phyloP scores from a whole-genome alignment of 2,797 vertebrate species.

The Prionace glauca region DNA sequence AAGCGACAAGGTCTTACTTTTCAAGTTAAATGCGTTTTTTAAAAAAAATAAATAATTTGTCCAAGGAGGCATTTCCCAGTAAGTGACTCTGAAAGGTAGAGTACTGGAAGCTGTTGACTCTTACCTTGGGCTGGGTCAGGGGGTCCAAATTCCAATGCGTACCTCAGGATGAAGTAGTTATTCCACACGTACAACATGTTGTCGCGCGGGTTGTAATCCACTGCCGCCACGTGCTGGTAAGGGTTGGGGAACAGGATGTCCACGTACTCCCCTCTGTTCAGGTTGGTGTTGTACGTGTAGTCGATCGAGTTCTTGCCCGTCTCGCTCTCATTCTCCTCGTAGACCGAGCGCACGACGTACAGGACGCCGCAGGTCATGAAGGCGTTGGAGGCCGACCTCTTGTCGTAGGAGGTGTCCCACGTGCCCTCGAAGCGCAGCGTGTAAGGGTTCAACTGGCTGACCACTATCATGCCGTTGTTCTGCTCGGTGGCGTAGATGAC shows the following conservation, averaged over 20 bases:
- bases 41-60: rapidly evolving
- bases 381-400: constrained; percentile 95
- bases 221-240: constrained; percentile 96
- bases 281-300: constrained; percentile 92
- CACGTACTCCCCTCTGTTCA: constrained; percentile 81
- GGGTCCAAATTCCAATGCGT: constrained; percentile 90
- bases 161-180: constrained; percentile 96
- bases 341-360: constrained; percentile 91
- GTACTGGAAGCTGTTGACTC: constrained; percentile 40
- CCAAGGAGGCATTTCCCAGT: neutral
- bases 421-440: constrained; percentile 94
- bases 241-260: constrained; percentile 96
- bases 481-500: constrained; percentile 98
- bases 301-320: constrained; percentile 91
- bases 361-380: constrained; percentile 98
- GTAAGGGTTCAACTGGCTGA: constrained; percentile 96
- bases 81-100: neutral
- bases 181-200: constrained; percentile 99
- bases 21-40: neutral
- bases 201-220: constrained; percentile 98
- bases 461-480: constrained; percentile 98
- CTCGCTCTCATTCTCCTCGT: constrained; percentile 96
- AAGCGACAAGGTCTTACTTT: neutral
- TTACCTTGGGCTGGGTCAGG: constrained; percentile 96
- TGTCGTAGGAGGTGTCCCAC: constrained; percentile 92